phyloP scores from a whole-genome alignment of 2,113 vertebrate species.

The Labeo rohita region DNA sequence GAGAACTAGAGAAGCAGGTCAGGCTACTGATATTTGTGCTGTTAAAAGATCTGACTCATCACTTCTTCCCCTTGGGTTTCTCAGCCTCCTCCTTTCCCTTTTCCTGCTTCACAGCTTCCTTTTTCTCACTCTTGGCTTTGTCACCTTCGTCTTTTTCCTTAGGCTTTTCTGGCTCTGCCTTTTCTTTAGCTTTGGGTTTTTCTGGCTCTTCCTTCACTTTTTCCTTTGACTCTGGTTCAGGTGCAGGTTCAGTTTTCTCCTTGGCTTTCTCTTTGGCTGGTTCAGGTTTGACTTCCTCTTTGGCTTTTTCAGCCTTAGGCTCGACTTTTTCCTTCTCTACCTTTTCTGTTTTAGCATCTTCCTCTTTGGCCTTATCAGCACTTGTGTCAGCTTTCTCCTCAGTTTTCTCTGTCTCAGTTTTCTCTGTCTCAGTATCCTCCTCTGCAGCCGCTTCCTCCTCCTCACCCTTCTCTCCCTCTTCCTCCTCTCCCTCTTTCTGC shows the following conservation, averaged over 20 bases:
- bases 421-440: too few species aligned
- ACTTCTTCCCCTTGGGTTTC: slow-evolving; percentile 54
- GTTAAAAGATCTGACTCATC: slow-evolving; percentile 3
- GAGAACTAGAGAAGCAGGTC: slow-evolving; percentile 11
- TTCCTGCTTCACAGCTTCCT: slow-evolving; percentile 39
- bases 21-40: slow-evolving; percentile 26
- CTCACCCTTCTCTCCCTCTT: slow-evolving; percentile 58
- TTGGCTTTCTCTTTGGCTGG: slow-evolving; percentile 48
- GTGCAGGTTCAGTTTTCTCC: slow-evolving; percentile 38
- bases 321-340: slow-evolving; percentile 57
- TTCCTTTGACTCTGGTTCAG: slow-evolving; percentile 53
- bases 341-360: slow-evolving; percentile 37
- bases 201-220: slow-evolving; percentile 61
- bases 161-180: slow-evolving; percentile 54
- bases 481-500: slow-evolving; percentile 3
- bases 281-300: slow-evolving; percentile 53
- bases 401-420: slow-evolving; percentile 52
- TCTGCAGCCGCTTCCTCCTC: slow-evolving; percentile 53
- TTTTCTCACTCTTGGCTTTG: slow-evolving; percentile 62
- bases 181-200: slow-evolving; percentile 64
- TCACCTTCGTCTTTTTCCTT: slow-evolving; percentile 53
- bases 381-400: slow-evolving; percentile 54
- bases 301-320: slow-evolving; percentile 64
- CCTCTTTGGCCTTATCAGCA: slow-evolving; percentile 53
- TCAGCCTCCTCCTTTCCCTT: slow-evolving; percentile 51